Evolutionary conservation across 1,140 invertebrate genomes (phyloP), one percentile per base, ranked within the genome.

Genomic region (Agrypnia vestita): DNA sequence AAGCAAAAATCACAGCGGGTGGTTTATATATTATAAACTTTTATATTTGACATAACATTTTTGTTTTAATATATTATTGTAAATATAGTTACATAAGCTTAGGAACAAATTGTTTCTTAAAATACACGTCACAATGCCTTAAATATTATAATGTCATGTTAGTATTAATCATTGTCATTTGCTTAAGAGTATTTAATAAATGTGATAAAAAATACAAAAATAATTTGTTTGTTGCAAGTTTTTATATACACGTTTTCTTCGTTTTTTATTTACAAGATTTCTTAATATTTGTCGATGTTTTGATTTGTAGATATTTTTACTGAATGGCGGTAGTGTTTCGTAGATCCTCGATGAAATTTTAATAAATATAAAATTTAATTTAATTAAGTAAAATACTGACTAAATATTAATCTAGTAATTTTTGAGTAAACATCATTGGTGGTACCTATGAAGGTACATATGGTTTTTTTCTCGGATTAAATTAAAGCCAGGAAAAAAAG

Each of bases 1-100:
- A 51, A 71, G 67, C 67, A 71, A 71, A 71, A 71, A 71, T 71
- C 67, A 71, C 67, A 71, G 67, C 47, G 25, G 67, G 67, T 71
- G 67, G 46, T 11, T 64, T 64, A 64, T 13, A 35, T 25, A 64
- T 64, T n/a, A 64, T 64, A 21, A 12, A 62, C 17, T 7, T 6
- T 62, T 19, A 62, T 13, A 62, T 62, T 62, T 56, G 17, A n/a
- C 19, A 62, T 62, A 25, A 62, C 21, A 62, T 25, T 62, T 25
- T 25, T 13, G n/a, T 51, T 51, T 13, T 35, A 35, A 35, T 35
- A 35, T 35, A 35, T 35, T 35, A 35, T 35, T 35, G 25, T 62
- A 62, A 71, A 51, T 51, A 53, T 51, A 71, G 46, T 71, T 71
- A 53, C 46, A 71, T 17, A 69, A 44, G 19, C 67, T 71, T 71